Evolutionary conservation across 1,140 invertebrate genomes (phyloP).

Genomic region (Drosophila willistoni): DNA sequence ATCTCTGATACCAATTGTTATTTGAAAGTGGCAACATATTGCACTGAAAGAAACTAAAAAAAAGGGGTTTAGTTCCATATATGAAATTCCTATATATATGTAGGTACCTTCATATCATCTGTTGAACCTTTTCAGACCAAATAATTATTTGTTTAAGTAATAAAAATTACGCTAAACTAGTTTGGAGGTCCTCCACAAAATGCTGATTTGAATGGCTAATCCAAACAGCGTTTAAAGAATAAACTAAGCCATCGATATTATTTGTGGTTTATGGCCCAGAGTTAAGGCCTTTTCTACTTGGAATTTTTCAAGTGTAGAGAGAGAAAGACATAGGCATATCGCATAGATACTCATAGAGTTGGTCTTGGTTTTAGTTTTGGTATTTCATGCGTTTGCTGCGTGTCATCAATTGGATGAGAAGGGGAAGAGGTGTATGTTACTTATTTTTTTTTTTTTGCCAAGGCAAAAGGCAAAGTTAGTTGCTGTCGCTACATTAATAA

Average conservation of each 20-base stretch:
- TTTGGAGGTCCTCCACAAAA: no score
- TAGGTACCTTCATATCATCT: no score
- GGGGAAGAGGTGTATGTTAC: background rate
- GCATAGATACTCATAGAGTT: constrained; percentile 68
- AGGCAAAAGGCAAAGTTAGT: constrained; percentile 15
- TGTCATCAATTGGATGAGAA: constrained; percentile 10
- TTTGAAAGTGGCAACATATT: background rate
- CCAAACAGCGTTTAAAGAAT: no score
- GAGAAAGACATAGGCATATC: constrained; percentile 51
- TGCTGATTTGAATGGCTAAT: no score
- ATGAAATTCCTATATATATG: no score
- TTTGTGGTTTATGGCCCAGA: no score
- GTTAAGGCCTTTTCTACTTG: no score
- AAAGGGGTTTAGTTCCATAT: no score
- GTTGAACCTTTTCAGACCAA: no score
- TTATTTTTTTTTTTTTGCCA: constrained; percentile 14
- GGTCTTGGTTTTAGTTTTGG: constrained; percentile 22
- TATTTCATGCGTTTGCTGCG: constrained; percentile 41
- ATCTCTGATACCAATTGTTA: constrained; percentile 10
- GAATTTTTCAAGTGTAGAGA: constrained; percentile 48
- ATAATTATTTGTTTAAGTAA: no score
- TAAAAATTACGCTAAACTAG: no score
- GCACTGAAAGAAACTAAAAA: background rate
- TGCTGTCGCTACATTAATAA: constrained; percentile 53
- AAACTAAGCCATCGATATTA: no score